A percentile compares a stretch with the other conserved stretches of the same genome.
Conservation (phyloP, 2,113 vertebrate species). For the Prionailurus viverrinus region DNA sequence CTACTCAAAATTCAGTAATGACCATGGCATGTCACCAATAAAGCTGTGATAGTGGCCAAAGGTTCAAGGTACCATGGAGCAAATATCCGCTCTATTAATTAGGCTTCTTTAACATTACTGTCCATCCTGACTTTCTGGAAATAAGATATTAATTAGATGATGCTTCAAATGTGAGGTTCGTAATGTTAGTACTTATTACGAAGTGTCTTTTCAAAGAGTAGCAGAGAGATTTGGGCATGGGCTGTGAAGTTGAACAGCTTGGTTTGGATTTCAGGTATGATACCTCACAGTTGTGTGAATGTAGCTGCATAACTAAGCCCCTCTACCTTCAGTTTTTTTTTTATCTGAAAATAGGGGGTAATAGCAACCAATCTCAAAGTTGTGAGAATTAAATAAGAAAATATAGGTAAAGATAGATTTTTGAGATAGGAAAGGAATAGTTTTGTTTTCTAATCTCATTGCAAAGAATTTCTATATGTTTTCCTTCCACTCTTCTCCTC, state of each 20-base stretch:
- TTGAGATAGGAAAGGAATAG: neutral
- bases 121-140: neutral
- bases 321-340: neutral
- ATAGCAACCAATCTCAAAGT: neutral
- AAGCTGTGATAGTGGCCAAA: neutral
- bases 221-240: neutral
- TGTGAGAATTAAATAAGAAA: neutral
- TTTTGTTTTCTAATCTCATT: neutral
- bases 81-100: neutral
- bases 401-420: neutral
- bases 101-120: neutral
- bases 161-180: neutral
- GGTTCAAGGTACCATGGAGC: neutral
- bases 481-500: neutral
- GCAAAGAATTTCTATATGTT: neutral
- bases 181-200: neutral
- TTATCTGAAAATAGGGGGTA: neutral
- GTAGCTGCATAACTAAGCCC: neutral
- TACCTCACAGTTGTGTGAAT: neutral
- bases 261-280: neutral
- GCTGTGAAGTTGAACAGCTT: neutral
- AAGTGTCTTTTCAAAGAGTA: neutral
- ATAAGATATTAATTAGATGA: neutral
- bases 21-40: neutral
- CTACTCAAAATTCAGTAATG: constrained; percentile 10